phyloP scores from a whole-genome alignment of 2,113 vertebrate species.

The Anolis sagrei region DNA sequence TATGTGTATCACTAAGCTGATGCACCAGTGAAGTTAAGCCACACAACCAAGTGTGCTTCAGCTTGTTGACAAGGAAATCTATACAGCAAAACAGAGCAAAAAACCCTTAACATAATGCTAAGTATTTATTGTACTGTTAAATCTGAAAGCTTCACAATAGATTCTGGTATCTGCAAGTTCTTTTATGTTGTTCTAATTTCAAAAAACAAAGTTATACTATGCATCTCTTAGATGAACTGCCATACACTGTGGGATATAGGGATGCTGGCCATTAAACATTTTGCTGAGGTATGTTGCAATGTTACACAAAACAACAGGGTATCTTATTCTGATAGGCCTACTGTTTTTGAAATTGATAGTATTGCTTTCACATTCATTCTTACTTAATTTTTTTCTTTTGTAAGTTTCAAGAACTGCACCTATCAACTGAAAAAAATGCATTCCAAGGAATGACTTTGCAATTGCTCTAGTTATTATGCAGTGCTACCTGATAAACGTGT shows the following conservation, averaged over 20 bases:
- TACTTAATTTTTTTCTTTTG: not conserved
- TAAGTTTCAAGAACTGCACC: not conserved
- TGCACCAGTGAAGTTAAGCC: conserved; percentile 85
- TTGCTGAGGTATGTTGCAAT: not conserved
- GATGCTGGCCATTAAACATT: not conserved
- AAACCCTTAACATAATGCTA: not conserved
- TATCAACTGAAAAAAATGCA: not conserved
- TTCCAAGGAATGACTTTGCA: not conserved
- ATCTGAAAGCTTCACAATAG: not conserved
- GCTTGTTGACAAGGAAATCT: conserved; percentile 87
- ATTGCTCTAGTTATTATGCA: conserved; percentile 11
- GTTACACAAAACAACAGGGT: not conserved
- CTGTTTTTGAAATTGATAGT: not conserved
- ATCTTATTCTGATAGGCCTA: not conserved
- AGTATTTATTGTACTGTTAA: not conserved
- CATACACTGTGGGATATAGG: not conserved
- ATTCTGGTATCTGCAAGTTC: conserved; percentile 3
- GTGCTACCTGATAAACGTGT: conserved; percentile 86
- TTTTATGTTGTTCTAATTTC: not conserved
- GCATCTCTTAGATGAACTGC: not conserved
- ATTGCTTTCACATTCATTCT: not conserved
- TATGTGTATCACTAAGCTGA: conserved; percentile 72
- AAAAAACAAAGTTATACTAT: not conserved
- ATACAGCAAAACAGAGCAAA: conserved; percentile 20
- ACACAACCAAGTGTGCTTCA: conserved; percentile 85